phyloP scores from a whole-genome alignment of 2,888 invertebrate species.

The Dorcus hopei region DNA sequence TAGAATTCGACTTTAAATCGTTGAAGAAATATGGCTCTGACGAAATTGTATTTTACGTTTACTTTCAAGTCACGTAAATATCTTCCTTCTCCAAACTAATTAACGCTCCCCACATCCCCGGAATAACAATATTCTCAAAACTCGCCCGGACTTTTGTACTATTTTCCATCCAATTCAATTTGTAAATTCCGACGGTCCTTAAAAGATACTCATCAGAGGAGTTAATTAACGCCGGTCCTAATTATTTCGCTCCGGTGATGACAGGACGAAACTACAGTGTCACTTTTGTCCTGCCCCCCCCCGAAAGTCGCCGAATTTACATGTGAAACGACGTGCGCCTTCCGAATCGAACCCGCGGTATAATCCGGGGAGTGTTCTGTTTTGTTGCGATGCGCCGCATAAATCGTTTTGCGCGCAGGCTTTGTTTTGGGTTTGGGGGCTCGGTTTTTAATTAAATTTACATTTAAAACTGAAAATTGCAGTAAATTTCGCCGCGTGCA shows the following conservation, averaged over 20 bases:
- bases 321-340: neutral
- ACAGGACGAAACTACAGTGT: neutral
- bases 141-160: neutral
- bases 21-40: too few relatives aligned
- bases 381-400: neutral
- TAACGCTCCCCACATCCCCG: neutral
- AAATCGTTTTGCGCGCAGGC: neutral
- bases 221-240: neutral
- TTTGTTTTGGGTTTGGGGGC: neutral
- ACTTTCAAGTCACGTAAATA: too few relatives aligned
- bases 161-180: neutral
- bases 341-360: neutral
- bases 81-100: too few relatives aligned
- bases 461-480: neutral
- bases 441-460: neutral
- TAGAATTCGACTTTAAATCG: too few relatives aligned
- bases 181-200: neutral
- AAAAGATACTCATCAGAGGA: slow-evolving; percentile 1
- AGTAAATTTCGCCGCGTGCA: neutral
- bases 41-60: too few relatives aligned
- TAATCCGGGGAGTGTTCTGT: neutral
- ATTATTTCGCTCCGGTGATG: neutral
- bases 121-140: neutral
- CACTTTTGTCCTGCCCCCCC: neutral
- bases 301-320: neutral